Base-by-base conservation (phyloP, 1,140 invertebrate genomes). In the Trichonephila inaurata region DNA sequence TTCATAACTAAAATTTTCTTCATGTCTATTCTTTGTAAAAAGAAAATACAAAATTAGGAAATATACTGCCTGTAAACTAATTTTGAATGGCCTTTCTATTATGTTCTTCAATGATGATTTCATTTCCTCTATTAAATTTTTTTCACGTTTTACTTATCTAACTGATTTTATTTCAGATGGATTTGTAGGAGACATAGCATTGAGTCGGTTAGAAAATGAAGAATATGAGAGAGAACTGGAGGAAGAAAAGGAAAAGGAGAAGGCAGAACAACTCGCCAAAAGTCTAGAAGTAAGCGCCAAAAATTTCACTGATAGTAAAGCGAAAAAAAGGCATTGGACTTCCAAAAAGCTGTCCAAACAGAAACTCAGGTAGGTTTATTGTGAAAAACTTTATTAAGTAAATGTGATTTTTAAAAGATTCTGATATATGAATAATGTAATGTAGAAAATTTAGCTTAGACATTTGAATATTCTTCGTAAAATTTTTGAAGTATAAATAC, bases 141-240 rank as follows among this genome's bases (percentile, higher is more conserved):
- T n/a, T n/a, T 24, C 2, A 4, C 0, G n/a, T 28, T 24, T 69
- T 3, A 28, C 21, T 69, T 28, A 69, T 24, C 7, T 0, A 28
- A 12, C 21, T 24, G 21, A 4, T 28, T 69, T 40, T 10, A 93
- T 95, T 96, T 96, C 96, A 98, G 98, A 96, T 94, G 97, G 97
- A 24, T 98, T 98, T 95, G 96, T 97, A 95, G 98, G 97, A 6
- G 98, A 98, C 95, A 98, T 98, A 81, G 98, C 98, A 0, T 96
- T 98, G 33, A 91, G 94, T 44, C 92, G 94, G 58, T 64, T 90
- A 51, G 94, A 94, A 33, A 91, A 93, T 19, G 92, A 93, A 7
- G 60, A 64, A 14, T 94, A 94, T 33, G 94, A 94, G 18, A 85
- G 62, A 51, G 94, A 94, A 77, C 77, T 94, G 5, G 72, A 89